A percentile compares a stretch with the other conserved stretches of the same genome.
Evolutionary conservation across 2,113 vertebrate genomes (phyloP).

Genomic region (Bucco capensis): DNA sequence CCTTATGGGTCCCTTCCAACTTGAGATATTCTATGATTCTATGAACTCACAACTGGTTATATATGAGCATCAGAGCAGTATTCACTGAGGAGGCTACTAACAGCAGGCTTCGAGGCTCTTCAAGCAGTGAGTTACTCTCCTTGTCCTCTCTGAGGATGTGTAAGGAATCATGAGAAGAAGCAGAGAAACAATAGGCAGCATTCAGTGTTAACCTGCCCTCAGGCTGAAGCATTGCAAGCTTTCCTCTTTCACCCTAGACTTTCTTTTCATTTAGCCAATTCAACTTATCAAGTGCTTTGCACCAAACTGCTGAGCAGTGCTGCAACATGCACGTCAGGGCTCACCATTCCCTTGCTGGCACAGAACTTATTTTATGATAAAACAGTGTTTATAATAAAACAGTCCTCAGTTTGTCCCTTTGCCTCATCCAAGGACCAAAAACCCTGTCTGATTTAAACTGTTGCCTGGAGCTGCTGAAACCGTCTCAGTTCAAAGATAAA

Average conservation of each 20-base stretch:
- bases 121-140: accelerated
- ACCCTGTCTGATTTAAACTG: neutral
- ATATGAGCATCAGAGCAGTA: neutral
- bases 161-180: neutral
- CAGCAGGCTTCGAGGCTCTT: neutral
- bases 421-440: neutral
- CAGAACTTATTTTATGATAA: neutral
- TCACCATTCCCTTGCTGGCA: neutral
- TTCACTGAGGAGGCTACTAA: neutral
- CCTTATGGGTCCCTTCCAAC: neutral
- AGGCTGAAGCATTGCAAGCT: accelerated
- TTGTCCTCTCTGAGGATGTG: neutral
- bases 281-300: accelerated
- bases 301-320: neutral
- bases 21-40: neutral
- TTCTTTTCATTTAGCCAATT: neutral
- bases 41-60: neutral
- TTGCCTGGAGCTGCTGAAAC: neutral
- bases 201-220: neutral
- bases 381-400: neutral
- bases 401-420: neutral
- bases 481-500: neutral
- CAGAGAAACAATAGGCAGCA: neutral
- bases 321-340: accelerated
- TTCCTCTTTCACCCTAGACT: neutral